Percentiles rank a stretch among this genome's conserved stretches.
phyloP scores from a whole-genome alignment of 1,140 invertebrate species.

The Procambarus clarkii region DNA sequence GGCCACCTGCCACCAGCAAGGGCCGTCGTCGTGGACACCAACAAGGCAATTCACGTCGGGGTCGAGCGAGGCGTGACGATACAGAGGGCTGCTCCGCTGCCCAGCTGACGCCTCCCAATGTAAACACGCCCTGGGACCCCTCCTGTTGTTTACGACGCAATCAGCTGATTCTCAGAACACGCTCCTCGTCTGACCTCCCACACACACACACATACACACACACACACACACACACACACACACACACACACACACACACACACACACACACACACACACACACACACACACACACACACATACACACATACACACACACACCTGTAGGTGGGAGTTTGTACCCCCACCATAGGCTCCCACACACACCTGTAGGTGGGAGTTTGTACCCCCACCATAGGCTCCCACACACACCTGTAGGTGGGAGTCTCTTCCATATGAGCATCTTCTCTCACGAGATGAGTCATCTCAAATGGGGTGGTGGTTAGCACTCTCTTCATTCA shows the following conservation, averaged over 20 bases:
- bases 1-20: background rate
- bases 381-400: no score
- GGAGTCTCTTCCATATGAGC: no score
- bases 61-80: background rate
- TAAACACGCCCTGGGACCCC: background rate
- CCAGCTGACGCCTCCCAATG: background rate
- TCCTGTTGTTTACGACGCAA: background rate
- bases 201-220: background rate
- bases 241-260: no score
- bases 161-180: constrained; percentile 4
- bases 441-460: no score
- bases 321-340: background rate
- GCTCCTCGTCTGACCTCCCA: background rate
- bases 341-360: no score
- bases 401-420: background rate
- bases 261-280: no score
- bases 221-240: no score
- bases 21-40: background rate
- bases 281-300: no score
- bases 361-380: no score
- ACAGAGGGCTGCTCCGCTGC: background rate
- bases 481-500: no score
- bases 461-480: no score
- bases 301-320: no score
- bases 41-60: background rate